A percentile compares a stretch with the other conserved stretches of the same genome.
These are phyloP conservation scores for Amiota minor DNA, from an alignment of 2,888 invertebrate genomes.

Conservation along the genomic window DNA sequence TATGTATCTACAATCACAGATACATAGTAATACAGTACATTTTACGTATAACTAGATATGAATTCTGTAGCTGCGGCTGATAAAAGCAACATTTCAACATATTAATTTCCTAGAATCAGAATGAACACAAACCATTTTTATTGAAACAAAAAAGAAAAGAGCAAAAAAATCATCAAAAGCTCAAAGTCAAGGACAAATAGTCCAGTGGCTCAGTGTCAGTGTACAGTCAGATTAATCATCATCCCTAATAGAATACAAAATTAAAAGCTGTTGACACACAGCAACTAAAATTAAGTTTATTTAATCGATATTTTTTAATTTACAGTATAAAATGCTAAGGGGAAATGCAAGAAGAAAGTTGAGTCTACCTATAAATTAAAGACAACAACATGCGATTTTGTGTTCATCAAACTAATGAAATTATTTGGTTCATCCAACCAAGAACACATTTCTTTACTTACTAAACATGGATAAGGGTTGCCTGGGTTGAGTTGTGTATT, in stretches of 20 bases:
- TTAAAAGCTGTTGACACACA: slow-evolving; percentile 36
- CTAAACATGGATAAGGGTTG: no score
- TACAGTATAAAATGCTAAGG: no score
- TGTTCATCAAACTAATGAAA: slow-evolving; percentile 16
- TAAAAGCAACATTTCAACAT: background rate
- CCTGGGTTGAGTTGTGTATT: no score
- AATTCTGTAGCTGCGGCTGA: background rate
- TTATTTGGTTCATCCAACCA: background rate
- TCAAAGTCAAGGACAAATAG: slow-evolving; percentile 57
- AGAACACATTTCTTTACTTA: background rate
- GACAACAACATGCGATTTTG: background rate
- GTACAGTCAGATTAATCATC: slow-evolving; percentile 25
- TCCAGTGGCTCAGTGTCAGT: background rate
- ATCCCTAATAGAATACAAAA: background rate
- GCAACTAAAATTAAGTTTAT: slow-evolving; percentile 65
- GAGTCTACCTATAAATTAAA: no score
- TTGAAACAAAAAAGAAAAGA: background rate
- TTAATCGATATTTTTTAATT: slow-evolving; percentile 56
- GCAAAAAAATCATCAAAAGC: background rate
- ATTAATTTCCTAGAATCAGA: background rate
- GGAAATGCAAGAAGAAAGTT: no score
- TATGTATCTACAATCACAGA: background rate
- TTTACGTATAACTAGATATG: background rate
- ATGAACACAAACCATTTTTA: background rate
- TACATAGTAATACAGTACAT: no score